Evolutionary conservation across 2,888 invertebrate species (phyloP).

Genomic region (Tyria jacobaeae): DNA sequence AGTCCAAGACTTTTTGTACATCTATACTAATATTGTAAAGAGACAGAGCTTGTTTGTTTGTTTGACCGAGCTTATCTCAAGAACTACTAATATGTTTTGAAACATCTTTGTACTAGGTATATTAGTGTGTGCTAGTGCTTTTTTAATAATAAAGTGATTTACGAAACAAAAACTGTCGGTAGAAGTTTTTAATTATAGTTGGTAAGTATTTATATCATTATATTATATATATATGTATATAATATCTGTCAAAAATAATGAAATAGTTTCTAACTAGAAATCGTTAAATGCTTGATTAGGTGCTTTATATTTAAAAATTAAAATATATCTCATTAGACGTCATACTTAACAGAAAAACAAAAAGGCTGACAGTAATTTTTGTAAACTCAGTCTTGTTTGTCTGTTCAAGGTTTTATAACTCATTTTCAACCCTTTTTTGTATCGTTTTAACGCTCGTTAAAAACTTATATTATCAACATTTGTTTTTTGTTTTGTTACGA

Average conservation of each 20-base stretch:
- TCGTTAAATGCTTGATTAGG: background rate
- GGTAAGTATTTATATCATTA: background rate
- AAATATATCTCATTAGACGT: background rate
- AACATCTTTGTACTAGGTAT: no score
- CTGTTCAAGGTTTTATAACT: no score
- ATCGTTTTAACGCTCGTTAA: background rate
- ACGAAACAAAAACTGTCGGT: background rate
- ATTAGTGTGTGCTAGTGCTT: no score
- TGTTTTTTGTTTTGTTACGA: conserved; percentile 13
- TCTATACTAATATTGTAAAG: no score
- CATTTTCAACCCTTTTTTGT: background rate
- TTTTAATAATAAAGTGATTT: no score
- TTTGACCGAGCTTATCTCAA: no score
- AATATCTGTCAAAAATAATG: no score
- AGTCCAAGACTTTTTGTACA: no score
- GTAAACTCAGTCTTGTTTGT: background rate
- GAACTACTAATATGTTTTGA: no score
- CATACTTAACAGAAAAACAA: background rate
- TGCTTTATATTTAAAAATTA: background rate
- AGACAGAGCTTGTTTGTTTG: no score
- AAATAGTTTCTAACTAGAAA: background rate
- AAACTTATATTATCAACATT: background rate
- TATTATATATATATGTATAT: background rate
- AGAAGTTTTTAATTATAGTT: background rate
- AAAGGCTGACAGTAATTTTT: background rate